A percentile compares a stretch with the other conserved stretches of the same genome.
phyloP scores from a whole-genome alignment of 2,888 invertebrate species.

The Oscheius sp. region DNA sequence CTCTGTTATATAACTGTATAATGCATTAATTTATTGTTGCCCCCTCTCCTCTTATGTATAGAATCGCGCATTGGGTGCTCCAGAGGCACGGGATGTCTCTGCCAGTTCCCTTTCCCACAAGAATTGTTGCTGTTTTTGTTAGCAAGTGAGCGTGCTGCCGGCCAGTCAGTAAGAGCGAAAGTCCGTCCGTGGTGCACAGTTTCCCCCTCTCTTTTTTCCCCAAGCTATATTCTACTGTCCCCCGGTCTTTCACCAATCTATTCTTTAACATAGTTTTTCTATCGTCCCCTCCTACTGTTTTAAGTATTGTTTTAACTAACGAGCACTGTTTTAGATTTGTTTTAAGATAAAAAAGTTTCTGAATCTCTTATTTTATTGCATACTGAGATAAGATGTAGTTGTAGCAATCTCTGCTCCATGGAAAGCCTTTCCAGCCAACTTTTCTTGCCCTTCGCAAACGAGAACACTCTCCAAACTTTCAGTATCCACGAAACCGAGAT shows the following conservation, averaged over 20 bases:
- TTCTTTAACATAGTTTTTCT: constrained; percentile 33
- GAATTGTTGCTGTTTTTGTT: constrained; percentile 38
- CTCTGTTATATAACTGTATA: constrained; percentile 41
- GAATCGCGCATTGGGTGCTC: constrained; percentile 36
- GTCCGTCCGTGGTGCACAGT: constrained; percentile 31
- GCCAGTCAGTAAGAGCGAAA: constrained; percentile 26
- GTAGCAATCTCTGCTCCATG: not conserved
- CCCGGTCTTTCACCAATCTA: constrained; percentile 30
- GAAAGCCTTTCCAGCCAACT: constrained; percentile 1
- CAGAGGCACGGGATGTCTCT: constrained; percentile 36
- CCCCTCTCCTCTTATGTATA: constrained; percentile 41
- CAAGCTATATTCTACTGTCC: constrained; percentile 19
- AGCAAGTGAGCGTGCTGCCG: constrained; percentile 37
- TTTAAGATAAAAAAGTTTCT: constrained; percentile 1
- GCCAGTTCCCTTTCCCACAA: constrained; percentile 7
- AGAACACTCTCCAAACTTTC: not conserved
- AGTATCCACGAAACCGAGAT: constrained; percentile 12
- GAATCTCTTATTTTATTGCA: not conserved
- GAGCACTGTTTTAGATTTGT: constrained; percentile 34
- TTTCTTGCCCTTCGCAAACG: not conserved
- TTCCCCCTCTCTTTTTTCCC: not conserved
- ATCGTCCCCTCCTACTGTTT: constrained; percentile 15
- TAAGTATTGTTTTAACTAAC: constrained; percentile 30
- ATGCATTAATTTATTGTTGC: constrained; percentile 38
- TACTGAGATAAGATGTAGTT: not conserved